Evolutionary conservation across 1,140 invertebrate species (phyloP).

Genomic region (Helicorthomorpha holstii): DNA sequence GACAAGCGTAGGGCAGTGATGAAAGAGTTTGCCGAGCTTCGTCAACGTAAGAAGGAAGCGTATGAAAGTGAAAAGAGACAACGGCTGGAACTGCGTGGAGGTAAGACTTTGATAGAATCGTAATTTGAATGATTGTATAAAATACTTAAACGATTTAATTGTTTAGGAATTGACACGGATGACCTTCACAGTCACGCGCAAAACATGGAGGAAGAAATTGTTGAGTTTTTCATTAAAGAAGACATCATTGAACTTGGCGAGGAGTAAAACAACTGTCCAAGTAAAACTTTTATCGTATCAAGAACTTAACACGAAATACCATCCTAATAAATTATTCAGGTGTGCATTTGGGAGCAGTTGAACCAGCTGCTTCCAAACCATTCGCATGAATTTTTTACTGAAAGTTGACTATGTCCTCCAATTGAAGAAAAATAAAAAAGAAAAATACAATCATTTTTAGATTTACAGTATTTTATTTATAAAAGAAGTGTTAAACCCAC

Average conservation of each 20-base stretch:
- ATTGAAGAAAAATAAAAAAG: too few species aligned
- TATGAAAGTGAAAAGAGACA: slow-evolving; percentile 57
- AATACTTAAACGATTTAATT: slow-evolving; percentile 10
- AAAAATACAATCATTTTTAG: too few species aligned
- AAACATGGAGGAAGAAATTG: slow-evolving; percentile 83
- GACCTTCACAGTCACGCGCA: slow-evolving; percentile 63
- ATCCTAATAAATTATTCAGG: too few species aligned
- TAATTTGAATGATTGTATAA: neutral
- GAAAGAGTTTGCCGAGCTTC: slow-evolving; percentile 68
- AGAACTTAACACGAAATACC: too few species aligned
- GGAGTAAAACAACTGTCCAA: slow-evolving; percentile 19
- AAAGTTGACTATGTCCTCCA: too few species aligned
- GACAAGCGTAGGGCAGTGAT: slow-evolving; percentile 81
- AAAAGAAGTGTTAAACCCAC: too few species aligned
- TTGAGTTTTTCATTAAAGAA: slow-evolving; percentile 96
- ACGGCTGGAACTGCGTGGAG: slow-evolving; percentile 64
- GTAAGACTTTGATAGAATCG: slow-evolving; percentile 35
- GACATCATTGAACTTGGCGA: slow-evolving; percentile 62
- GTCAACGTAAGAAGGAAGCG: slow-evolving; percentile 51
- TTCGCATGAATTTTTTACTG: too few species aligned
- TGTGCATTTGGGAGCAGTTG: too few species aligned
- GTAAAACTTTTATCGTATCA: too few species aligned
- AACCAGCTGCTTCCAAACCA: too few species aligned
- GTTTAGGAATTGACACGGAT: slow-evolving; percentile 80
- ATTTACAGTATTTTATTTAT: too few species aligned